Conservation (phyloP, 2,888 invertebrate species). For the Allacma fusca region DNA sequence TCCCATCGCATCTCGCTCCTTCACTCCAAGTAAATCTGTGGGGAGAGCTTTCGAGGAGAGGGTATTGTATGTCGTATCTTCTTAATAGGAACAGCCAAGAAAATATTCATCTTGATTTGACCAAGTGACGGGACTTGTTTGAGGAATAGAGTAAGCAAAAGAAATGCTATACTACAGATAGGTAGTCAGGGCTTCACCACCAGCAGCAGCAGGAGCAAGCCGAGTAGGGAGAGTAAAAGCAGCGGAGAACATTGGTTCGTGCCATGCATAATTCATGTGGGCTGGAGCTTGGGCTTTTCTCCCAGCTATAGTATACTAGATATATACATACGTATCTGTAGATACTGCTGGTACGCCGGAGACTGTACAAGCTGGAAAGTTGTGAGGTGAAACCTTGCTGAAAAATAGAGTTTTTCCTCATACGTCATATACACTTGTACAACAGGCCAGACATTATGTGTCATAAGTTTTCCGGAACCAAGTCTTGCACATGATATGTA, state of each 20-base stretch:
- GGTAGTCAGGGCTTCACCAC: neutral
- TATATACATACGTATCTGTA: no score
- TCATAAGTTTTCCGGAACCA: neutral
- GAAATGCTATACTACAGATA: neutral
- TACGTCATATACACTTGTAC: conserved; percentile 9
- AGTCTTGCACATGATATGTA: neutral
- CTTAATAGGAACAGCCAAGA: conserved; percentile 26
- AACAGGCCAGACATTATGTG: neutral
- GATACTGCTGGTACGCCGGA: no score
- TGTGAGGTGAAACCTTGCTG: conserved; percentile 55
- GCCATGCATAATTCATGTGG: conserved; percentile 60
- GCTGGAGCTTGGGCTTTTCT: conserved; percentile 9
- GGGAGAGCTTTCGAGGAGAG: neutral
- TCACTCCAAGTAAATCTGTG: neutral
- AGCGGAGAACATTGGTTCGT: conserved; percentile 49
- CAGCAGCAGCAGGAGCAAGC: no score
- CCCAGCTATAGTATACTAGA: neutral
- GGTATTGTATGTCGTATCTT: neutral
- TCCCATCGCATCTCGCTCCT: no score
- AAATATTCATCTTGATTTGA: conserved; percentile 58
- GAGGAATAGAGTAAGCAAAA: conserved; percentile 29
- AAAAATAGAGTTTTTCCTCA: conserved; percentile 44
- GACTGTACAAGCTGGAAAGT: no score
- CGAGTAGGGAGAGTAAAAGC: conserved; percentile 40
- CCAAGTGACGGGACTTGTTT: conserved; percentile 46